Evolutionary conservation across 92 coral and sea anemone genomes (phyloP).

Genomic region (Phenganax subtilis): DNA sequence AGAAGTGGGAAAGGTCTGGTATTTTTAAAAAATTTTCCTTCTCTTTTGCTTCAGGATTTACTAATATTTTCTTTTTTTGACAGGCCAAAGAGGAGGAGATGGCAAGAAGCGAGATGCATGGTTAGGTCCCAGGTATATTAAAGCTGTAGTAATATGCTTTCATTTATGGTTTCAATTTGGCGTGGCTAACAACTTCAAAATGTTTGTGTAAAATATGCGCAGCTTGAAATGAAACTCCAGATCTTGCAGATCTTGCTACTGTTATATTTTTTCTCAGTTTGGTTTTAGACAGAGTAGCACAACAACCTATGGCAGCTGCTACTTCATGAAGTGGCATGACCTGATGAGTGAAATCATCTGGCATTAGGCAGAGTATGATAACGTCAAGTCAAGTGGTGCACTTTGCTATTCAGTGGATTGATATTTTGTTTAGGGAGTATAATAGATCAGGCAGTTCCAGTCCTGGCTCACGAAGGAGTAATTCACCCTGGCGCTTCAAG

Average conservation of each 20-base stretch:
- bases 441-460: conserved; percentile 33
- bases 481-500: conserved; percentile 18
- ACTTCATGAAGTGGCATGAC: no score
- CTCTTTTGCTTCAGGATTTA: not conserved
- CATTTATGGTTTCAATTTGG: not conserved
- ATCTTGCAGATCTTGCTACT: not conserved
- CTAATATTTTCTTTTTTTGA: not conserved
- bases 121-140: conserved; percentile 20
- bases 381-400: no score
- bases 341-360: not conserved
- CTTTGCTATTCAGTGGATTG: no score
- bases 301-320: not conserved
- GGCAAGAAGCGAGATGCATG: conserved; percentile 14
- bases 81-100: conserved; percentile 37
- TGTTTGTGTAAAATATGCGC: not conserved
- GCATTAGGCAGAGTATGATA: not conserved
- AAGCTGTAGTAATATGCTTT: not conserved
- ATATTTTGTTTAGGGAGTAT: not conserved
- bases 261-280: not conserved
- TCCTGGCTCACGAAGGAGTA: conserved; percentile 18
- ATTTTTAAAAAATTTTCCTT: not conserved
- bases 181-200: not conserved
- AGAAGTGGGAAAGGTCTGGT: conserved; percentile 32
- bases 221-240: not conserved
- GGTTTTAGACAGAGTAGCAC: not conserved